phyloP scores from a whole-genome alignment of 1,140 invertebrate species.

The Drosophila pruinosa region DNA sequence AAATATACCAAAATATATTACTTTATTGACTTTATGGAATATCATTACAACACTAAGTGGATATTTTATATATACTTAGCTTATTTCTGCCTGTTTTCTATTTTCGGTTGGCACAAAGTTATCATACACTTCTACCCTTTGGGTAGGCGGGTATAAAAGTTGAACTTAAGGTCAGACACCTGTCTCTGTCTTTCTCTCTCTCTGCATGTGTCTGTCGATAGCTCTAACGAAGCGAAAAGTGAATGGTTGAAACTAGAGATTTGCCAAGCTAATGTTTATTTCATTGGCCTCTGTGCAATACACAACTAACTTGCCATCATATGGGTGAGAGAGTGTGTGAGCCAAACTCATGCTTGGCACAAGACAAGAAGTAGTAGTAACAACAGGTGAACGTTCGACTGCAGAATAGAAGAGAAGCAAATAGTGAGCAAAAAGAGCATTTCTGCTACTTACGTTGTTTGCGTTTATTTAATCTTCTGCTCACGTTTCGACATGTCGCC shows the following conservation, averaged over 20 bases:
- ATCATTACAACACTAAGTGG: too few relatives aligned
- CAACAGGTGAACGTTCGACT: slow-evolving; percentile 60
- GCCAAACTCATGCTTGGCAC: slow-evolving; percentile 42
- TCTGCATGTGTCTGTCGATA: neutral
- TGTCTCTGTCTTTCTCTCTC: neutral
- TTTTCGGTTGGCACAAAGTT: too few relatives aligned
- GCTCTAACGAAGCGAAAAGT: slow-evolving; percentile 45
- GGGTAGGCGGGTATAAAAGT: too few relatives aligned
- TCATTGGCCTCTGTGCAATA: slow-evolving; percentile 49
- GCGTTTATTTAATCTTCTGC: slow-evolving; percentile 62
- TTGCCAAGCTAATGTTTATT: slow-evolving; percentile 43
- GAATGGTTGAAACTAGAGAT: slow-evolving; percentile 62
- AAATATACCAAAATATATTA: too few relatives aligned
- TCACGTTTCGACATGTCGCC: slow-evolving; percentile 44
- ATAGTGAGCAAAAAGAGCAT: slow-evolving; percentile 16
- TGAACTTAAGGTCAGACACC: slow-evolving; percentile 25
- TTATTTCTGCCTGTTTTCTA: too few relatives aligned
- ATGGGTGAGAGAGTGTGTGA: neutral
- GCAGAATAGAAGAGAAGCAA: slow-evolving; percentile 11
- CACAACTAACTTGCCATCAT: neutral
- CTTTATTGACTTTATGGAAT: too few relatives aligned
- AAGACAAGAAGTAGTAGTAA: slow-evolving; percentile 46
- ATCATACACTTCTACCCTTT: too few relatives aligned
- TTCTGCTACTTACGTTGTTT: slow-evolving; percentile 25
- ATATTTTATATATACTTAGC: too few relatives aligned